A percentile compares a stretch with the other conserved stretches of the same genome.
Evolutionary conservation across 2,113 vertebrate species (phyloP).

Genomic region (Bettongia penicillata): DNA sequence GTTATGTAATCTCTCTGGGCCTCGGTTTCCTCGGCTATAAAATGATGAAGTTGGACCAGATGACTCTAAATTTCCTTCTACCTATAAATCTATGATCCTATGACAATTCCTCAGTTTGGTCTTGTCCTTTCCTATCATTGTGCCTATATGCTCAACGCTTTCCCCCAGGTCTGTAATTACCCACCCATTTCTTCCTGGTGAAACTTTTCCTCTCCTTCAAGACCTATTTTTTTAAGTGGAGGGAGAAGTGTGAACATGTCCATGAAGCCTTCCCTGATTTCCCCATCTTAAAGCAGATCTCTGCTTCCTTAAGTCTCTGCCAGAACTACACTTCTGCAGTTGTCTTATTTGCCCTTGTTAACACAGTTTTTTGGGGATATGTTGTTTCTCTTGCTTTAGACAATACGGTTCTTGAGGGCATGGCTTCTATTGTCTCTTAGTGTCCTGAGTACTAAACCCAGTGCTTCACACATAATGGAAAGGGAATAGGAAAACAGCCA

Average conservation of each 20-base stretch:
- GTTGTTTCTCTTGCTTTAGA: background rate
- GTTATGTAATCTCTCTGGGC: background rate
- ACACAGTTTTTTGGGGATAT: background rate
- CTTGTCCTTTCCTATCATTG: background rate
- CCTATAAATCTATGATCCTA: background rate
- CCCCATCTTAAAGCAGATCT: background rate
- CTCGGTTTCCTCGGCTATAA: background rate
- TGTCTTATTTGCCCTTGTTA: background rate
- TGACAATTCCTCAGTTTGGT: background rate
- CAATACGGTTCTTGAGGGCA: background rate
- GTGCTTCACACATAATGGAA: background rate
- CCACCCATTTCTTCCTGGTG: background rate
- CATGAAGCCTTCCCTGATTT: background rate
- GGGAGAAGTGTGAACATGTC: background rate
- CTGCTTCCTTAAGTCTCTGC: background rate
- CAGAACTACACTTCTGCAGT: background rate
- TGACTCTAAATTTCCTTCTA: background rate
- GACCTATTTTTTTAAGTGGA: background rate
- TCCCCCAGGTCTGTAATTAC: background rate
- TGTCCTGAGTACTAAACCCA: background rate
- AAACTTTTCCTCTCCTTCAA: background rate
- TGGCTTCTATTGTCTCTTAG: background rate
- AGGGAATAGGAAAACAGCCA: background rate
- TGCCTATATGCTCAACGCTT: background rate
- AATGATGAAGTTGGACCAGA: background rate